Base-by-base conservation (phyloP, 2,797 vertebrate species). In the Silurus lanzhouensis region DNA sequence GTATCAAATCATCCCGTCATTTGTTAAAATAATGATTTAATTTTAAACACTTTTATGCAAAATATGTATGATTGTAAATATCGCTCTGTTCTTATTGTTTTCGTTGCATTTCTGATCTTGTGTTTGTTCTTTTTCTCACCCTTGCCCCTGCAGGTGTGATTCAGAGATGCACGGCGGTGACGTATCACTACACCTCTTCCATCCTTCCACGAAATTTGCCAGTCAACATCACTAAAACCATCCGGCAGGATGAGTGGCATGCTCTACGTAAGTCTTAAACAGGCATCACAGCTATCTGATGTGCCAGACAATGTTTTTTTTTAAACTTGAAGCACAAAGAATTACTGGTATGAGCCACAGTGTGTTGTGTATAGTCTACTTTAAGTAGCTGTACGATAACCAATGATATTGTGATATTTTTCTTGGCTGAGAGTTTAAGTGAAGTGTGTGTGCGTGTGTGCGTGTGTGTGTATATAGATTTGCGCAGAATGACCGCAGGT, bases 171-270 rank as follows among this genome's bases (percentile, higher is more conserved):
- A 96, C 93, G 63, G 93, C 97, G 78, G 96, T 98, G 88, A 97
- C 96, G 91, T 98, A 98, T 90, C 97, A 98, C 94, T 98, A 98
- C 94, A 96, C 97, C 81, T 98, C 97, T n/a, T 97, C 97, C 87
- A 94, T 96, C 81, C 95, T 98, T 85, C 97, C 97, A 60, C 93
- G 95, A 88, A 97, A 98, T 91, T 90, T 98, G 81, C 96, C 97
- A 17, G 79, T 96, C 91, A 98, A 98, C 92, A 95, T 97, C 91
- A 98, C 97, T 72, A 97, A 97, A 94, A 97, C 96, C 87, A 98
- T 98, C 91, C 96, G 97, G 9, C 97, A 98, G 92, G 97, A 98
- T 19, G 97, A 98, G 90, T 98, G 97, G 97, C 97, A 98, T 0
- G 97, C 97, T 0, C 96, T 98, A 83, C 97, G 97, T 98, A 93